These are phyloP conservation scores for Caenorhabditis angaria DNA, from an alignment of 2,888 invertebrate genomes.

Conservation along the genomic window DNA sequence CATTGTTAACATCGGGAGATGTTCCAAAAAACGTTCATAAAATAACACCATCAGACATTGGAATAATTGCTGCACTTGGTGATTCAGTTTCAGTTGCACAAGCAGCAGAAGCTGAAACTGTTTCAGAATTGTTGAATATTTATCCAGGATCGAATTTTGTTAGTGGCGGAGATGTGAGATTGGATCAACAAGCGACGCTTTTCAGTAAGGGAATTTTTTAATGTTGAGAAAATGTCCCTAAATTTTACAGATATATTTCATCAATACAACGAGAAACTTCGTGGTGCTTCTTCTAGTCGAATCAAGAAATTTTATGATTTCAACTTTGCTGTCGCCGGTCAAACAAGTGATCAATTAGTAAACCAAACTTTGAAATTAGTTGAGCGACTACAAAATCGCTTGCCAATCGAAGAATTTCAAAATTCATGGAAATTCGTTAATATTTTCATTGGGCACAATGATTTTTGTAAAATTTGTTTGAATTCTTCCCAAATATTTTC, in stretches of 20 bases:
- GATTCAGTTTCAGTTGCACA: constrained; percentile 27
- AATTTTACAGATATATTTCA: constrained; percentile 39
- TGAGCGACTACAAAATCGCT: constrained; percentile 3
- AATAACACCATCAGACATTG: not conserved
- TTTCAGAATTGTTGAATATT: constrained; percentile 21
- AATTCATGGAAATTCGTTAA: constrained; percentile 48
- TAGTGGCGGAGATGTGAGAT: constrained; percentile 24
- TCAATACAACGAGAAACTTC: constrained; percentile 26
- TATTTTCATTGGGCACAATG: constrained; percentile 50
- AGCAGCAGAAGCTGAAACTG: constrained; percentile 25
- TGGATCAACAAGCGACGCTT: constrained; percentile 36
- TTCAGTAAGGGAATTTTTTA: constrained; percentile 24
- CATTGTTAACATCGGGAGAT: not conserved
- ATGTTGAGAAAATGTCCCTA: not conserved
- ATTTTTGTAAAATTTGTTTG: constrained; percentile 41
- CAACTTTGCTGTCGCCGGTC: constrained; percentile 29
- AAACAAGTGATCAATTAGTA: constrained; percentile 11
- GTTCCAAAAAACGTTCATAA: not conserved
- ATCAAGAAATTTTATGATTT: constrained; percentile 32
- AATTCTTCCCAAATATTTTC: not conserved
- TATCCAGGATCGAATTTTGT: constrained; percentile 43
- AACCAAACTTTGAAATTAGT: constrained; percentile 20
- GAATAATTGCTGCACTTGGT: not conserved
- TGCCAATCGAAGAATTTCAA: constrained; percentile 5
- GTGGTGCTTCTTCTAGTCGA: constrained; percentile 22